Evolutionary conservation across 2,888 invertebrate species (phyloP).

Genomic region (Orgyia antiqua): DNA sequence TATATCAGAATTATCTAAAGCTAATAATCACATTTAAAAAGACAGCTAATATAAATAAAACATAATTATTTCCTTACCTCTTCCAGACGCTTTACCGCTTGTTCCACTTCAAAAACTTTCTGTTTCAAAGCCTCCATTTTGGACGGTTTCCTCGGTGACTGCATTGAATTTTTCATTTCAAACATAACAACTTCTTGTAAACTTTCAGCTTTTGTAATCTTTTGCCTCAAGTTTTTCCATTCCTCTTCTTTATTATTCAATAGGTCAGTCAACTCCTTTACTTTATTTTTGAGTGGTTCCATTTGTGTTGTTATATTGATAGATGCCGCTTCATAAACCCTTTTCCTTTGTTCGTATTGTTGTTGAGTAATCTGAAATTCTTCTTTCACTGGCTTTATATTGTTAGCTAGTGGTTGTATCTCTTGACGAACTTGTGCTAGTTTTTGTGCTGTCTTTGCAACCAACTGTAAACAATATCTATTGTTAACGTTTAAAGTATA

Average conservation of each 20-base stretch:
- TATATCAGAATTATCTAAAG: no score
- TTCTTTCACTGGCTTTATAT: slow-evolving; percentile 81
- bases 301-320: slow-evolving; percentile 74
- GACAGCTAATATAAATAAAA: slow-evolving; percentile 1
- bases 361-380: slow-evolving; percentile 80
- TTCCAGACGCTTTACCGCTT: slow-evolving; percentile 64
- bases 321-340: slow-evolving; percentile 81
- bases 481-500: not conserved
- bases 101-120: slow-evolving; percentile 80
- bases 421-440: slow-evolving; percentile 67
- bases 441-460: slow-evolving; percentile 80
- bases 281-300: slow-evolving; percentile 74
- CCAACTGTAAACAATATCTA: slow-evolving; percentile 54
- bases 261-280: slow-evolving; percentile 71
- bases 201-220: slow-evolving; percentile 74
- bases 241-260: slow-evolving; percentile 73
- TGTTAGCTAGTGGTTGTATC: slow-evolving; percentile 66
- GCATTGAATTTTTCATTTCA: slow-evolving; percentile 72
- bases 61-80: slow-evolving; percentile 37
- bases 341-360: slow-evolving; percentile 83
- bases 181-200: slow-evolving; percentile 73
- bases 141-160: slow-evolving; percentile 67
- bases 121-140: slow-evolving; percentile 80
- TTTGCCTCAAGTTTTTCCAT: slow-evolving; percentile 74
- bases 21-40: no score